Evolutionary conservation across 1,140 invertebrate species (phyloP), one percentile per base, ranked within the genome.

Genomic region (Tetramorium alpestre): DNA sequence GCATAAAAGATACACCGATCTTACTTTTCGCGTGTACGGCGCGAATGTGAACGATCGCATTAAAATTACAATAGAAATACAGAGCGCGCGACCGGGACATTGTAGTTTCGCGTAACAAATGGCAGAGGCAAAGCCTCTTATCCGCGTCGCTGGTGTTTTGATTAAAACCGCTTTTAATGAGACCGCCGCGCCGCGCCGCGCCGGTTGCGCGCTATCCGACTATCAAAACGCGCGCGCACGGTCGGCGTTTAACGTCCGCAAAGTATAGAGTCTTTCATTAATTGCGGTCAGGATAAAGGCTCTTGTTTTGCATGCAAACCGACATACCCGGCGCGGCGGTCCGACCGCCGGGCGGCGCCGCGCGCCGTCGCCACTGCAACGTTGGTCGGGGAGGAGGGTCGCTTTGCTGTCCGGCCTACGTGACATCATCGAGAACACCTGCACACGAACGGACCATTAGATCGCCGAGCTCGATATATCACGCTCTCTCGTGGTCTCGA

Each of bases 371-470:
- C 13, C n/a, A 51, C 13, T 16, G 25, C 41, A n/a, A 33, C 25
- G 41, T 38, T 56, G 69, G 70, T 44, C 51, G 67, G 13, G 33
- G 3, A 4, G 33, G 33, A 33, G 33, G 73, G 44, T 65, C 75
- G 82, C 73, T 85, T 85, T 76, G 81, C 81, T 51, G 58, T 76
- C 58, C 58, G 47, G 70, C 76, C 88, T 91, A 91, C 90, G 90
- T 91, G 90, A 91, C 85, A 88, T 91, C 89, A 89, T 91, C 86
- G 49, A 38, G 62, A 84, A 87, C 90, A 91, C 89, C 90, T 91
- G 90, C 85, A 88, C 76, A 78, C 84, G 54, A 77, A 75, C 47
- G 62, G 8, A 60, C 81, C 77, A 85, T 88, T 76, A 51, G 85
- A 87, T 87, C 76, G 77, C 65, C 82, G 33, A 18, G 44, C 70